Conservation (phyloP, 2,113 vertebrate genomes). For the Syrrhaptes paradoxus region DNA sequence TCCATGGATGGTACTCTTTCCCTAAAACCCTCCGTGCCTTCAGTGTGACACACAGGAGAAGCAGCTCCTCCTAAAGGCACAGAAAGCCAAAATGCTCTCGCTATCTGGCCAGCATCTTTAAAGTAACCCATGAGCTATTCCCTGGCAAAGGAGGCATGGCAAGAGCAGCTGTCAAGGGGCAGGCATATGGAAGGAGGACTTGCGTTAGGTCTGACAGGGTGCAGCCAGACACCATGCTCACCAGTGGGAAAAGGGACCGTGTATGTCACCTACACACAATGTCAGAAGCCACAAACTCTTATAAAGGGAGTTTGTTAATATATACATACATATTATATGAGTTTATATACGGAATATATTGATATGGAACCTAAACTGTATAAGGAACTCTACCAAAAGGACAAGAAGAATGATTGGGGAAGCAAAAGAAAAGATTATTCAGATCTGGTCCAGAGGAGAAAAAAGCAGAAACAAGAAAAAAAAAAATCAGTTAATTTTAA, state of each 20-base stretch:
- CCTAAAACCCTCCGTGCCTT: neutral
- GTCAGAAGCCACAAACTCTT: neutral
- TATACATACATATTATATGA: neutral
- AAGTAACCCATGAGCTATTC: neutral
- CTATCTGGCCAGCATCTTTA: neutral
- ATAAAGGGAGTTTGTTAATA: neutral
- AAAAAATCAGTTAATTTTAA: neutral
- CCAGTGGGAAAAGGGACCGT: neutral
- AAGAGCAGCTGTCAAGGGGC: neutral
- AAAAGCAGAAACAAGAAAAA: neutral
- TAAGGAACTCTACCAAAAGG: neutral
- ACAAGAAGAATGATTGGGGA: neutral
- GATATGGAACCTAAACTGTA: neutral
- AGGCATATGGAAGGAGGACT: neutral
- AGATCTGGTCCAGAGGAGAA: neutral
- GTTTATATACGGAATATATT: neutral
- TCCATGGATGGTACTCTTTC: neutral
- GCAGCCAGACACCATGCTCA: neutral
- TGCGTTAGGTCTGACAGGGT: neutral
- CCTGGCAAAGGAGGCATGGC: neutral
- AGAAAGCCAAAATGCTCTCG: neutral
- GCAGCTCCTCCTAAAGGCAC: neutral
- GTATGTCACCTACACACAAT: fast-evolving
- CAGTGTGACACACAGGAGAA: neutral
- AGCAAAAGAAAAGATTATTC: neutral